These are phyloP conservation scores for Caenorhabditis latens DNA, from an alignment of 1,140 invertebrate species.

Conservation along the genomic window DNA sequence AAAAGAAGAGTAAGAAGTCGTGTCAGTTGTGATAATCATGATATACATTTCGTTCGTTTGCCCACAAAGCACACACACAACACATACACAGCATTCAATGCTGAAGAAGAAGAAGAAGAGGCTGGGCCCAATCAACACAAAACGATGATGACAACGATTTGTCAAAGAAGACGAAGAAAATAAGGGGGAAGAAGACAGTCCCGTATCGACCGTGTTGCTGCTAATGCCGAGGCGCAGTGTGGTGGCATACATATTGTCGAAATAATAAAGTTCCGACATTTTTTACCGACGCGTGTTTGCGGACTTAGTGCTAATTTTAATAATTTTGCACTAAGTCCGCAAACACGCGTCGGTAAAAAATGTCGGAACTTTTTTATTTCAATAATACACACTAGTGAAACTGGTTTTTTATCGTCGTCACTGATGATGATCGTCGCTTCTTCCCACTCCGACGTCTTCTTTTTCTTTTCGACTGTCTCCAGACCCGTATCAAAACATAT, in stretches of 20 bases:
- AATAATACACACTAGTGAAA: not conserved
- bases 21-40: constrained; percentile 13
- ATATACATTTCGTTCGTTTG: constrained; percentile 49
- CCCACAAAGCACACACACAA: constrained; percentile 38
- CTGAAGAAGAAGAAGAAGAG: not conserved
- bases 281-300: no score
- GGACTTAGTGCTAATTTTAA: no score
- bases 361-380: no score
- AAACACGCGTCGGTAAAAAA: no score
- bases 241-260: constrained; percentile 29
- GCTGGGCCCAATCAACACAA: constrained; percentile 17
- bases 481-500: constrained; percentile 47
- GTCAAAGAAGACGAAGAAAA: constrained; percentile 34
- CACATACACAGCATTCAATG: constrained; percentile 9
- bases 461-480: constrained; percentile 5
- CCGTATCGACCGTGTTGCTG: constrained; percentile 42
- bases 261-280: no score
- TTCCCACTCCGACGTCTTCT: constrained; percentile 21
- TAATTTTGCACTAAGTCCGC: no score
- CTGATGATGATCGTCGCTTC: constrained; percentile 41
- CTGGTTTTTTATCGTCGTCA: constrained; percentile 47
- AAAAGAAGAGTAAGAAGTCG: not conserved
- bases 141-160: constrained; percentile 34
- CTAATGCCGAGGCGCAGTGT: constrained; percentile 39
- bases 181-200: constrained; percentile 39